Evolutionary conservation across 2,888 invertebrate genomes (phyloP), one percentile per base, ranked within the genome.

Genomic region (Phyllotreta striolata): DNA sequence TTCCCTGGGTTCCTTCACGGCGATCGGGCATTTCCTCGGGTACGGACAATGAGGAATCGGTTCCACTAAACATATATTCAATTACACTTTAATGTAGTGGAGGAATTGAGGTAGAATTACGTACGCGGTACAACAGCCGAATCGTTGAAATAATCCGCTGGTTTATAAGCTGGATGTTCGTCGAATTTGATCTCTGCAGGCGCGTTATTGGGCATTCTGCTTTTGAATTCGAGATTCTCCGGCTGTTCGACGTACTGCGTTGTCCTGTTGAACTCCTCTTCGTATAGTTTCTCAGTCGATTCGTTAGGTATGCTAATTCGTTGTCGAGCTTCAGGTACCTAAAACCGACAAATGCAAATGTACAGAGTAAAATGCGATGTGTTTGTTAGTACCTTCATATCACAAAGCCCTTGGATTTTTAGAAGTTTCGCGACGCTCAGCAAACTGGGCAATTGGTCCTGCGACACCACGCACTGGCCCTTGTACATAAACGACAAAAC

Each of bases 401-500:
- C 90, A 66, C 93, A 92, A 66, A 94, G 84, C 57, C 93, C 93
- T 71, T 92, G 89, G 55, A 94, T 91, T 76, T 92, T 91, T 65
- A 94, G 82, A 2, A 91, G 88, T 80, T 91, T 91, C 9, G 93
- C 93, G 74, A 93, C 87, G 64, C 89, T 86, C 47, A 94, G 84
- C 63, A 94, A 83, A 49, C 89, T 88, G 4, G 92, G 91, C 70
- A 94, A 85, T 78, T 91, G 88, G 73, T 89, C 88, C 80, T 91
- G 90, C 67, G 91, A 91, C 37, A 93, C 91, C 66, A 93, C 91
- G 75, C 93, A 93, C 80, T 94, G 93, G 1, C 93, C 93, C 52
- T 91, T 91, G 81, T 94, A 94, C 89, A 94, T 93, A 81, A 93
- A 94, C 3, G 92, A 90, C 40, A 94, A 87, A 64, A 94, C 87